Conservation (phyloP, 2,888 invertebrate genomes). For the Silvanus unidentatus region DNA sequence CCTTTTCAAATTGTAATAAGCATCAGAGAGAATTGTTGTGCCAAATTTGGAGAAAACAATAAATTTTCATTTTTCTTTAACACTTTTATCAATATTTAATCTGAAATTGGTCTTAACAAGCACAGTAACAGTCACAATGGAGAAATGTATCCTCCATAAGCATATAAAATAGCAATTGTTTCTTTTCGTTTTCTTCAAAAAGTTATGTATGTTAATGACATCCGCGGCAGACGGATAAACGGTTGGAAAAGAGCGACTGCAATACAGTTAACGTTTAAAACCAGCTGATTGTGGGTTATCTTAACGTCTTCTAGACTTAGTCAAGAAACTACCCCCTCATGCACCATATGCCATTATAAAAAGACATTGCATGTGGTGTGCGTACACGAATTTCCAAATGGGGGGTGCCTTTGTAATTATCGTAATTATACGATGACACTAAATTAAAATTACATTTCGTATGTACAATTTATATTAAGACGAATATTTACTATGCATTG, state of each 20-base stretch:
- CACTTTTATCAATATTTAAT: too few species aligned
- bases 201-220: constrained; percentile 29
- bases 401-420: constrained; percentile 4
- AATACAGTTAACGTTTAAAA: constrained; percentile 23
- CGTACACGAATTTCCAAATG: background rate
- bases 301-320: constrained; percentile 17
- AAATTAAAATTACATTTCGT: too few species aligned
- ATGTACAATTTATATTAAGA: too few species aligned
- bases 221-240: constrained; percentile 32
- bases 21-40: too few species aligned
- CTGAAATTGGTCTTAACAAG: too few species aligned
- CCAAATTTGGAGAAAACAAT: too few species aligned
- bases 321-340: constrained; percentile 27
- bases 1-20: too few species aligned
- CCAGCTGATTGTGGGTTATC: constrained; percentile 26
- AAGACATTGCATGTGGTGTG: constrained; percentile 3
- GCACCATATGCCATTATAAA: constrained; percentile 24
- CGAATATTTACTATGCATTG: too few species aligned
- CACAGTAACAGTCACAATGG: background rate
- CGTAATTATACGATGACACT: too few species aligned
- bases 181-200: too few species aligned
- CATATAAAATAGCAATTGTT: too few species aligned
- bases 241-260: constrained; percentile 18
- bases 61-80: too few species aligned
- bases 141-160: background rate